Conservation (phyloP, 1,140 invertebrate genomes). For the Campodea augens region DNA sequence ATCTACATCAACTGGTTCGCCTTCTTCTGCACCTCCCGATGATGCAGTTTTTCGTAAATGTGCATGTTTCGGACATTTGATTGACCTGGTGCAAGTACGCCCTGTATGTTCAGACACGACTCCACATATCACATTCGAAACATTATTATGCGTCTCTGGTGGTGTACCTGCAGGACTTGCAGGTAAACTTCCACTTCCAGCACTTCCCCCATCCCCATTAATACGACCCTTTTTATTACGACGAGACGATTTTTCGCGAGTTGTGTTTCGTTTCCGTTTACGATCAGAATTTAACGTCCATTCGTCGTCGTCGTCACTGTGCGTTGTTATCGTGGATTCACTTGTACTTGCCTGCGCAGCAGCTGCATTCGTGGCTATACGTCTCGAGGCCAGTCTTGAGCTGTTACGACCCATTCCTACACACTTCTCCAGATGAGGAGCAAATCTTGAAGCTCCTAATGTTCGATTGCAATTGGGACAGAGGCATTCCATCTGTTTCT, state of each 20-base stretch:
- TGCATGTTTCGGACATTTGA: too few relatives aligned
- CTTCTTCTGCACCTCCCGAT: too few relatives aligned
- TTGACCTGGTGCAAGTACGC: too few relatives aligned
- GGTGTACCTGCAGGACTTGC: not conserved
- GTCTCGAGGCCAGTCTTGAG: conserved; percentile 46
- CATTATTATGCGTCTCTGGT: not conserved
- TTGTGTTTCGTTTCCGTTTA: not conserved
- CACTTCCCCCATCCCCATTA: not conserved
- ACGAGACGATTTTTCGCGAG: not conserved
- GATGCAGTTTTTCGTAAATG: too few relatives aligned
- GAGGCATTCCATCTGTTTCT: conserved; percentile 61
- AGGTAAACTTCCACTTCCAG: not conserved
- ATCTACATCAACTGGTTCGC: too few relatives aligned
- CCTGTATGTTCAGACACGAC: too few relatives aligned
- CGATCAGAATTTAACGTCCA: not conserved
- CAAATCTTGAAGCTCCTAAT: conserved; percentile 62
- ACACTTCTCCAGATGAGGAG: conserved; percentile 78
- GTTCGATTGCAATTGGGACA: conserved; percentile 74
- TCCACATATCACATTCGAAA: too few relatives aligned
- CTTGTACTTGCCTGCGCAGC: not conserved
- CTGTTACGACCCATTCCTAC: conserved; percentile 84
- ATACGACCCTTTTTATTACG: not conserved
- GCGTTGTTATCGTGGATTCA: too few relatives aligned
- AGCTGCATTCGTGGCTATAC: not conserved
- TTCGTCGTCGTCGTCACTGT: not conserved